Evolutionary conservation across 2,888 invertebrate genomes (phyloP), one percentile per base, ranked within the genome.

Genomic region (Ceratothoa steindachneri): DNA sequence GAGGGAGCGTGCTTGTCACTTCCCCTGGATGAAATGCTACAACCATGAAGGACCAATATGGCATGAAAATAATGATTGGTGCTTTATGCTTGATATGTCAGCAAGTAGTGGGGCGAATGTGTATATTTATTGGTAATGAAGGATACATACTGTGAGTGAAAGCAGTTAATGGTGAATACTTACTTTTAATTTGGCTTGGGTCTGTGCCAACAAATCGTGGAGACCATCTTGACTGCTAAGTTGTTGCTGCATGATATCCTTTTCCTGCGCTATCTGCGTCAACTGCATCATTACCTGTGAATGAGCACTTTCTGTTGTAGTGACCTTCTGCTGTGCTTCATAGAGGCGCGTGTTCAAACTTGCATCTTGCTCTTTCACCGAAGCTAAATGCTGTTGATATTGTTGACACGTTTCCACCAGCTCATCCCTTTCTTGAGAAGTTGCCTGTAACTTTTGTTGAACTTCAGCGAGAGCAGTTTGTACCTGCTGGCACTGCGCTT

Each of bases 121-220:
- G n/a, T n/a, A n/a, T n/a, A n/a, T n/a, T n/a, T n/a, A n/a, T n/a
- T n/a, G n/a, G n/a, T n/a, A n/a, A n/a, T n/a, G n/a, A n/a, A n/a
- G n/a, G n/a, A n/a, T n/a, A n/a, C n/a, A n/a, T n/a, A n/a, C n/a
- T n/a, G n/a, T n/a, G n/a, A n/a, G n/a, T n/a, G n/a, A n/a, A n/a
- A n/a, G n/a, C n/a, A n/a, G n/a, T n/a, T n/a, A n/a, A n/a, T n/a
- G n/a, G n/a, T n/a, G n/a, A n/a, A n/a, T n/a, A 52, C 69, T 29
- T 65, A 75, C 75, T 69, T 72, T 68, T 52, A 75, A 24, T 30
- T 53, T 72, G 72, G 67, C 69, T 68, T 75, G 75, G 51, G 67
- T 9, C 66, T 75, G 75, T 69, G 75, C 5, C 15, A 41, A 41
- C 69, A 52, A 27, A 22, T 41, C 69, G 71, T 3, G 55, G 15